Percentiles rank a stretch among this genome's conserved stretches.
Conservation (phyloP, 2,113 vertebrate species). For the Albula glossodonta region DNA sequence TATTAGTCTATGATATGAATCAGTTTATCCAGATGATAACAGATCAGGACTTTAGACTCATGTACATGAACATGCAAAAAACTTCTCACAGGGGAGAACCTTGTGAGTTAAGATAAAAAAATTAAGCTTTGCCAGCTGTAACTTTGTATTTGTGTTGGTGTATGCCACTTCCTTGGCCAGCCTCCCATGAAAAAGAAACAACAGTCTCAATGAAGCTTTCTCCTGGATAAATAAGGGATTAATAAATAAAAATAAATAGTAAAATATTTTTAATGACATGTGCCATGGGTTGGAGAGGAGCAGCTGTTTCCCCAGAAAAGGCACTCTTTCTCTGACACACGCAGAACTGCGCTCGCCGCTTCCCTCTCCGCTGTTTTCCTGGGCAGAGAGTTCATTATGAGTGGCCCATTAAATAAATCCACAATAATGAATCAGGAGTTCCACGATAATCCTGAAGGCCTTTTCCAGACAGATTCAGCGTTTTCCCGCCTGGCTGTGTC, state of each 20-base stretch:
- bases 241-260: constrained; percentile 43
- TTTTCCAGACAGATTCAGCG: constrained; percentile 28
- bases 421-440: constrained; percentile 69
- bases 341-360: constrained; percentile 60
- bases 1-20: too few relatives aligned
- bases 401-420: constrained; percentile 64
- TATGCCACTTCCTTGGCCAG: too few relatives aligned
- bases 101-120: too few relatives aligned
- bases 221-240: too few relatives aligned
- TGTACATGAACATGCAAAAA: too few relatives aligned
- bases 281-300: constrained; percentile 58
- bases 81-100: too few relatives aligned
- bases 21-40: too few relatives aligned
- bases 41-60: too few relatives aligned
- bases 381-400: constrained; percentile 48
- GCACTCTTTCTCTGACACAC: constrained; percentile 52
- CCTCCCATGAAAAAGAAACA: too few relatives aligned
- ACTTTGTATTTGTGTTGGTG: too few relatives aligned
- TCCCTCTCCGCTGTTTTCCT: constrained; percentile 38
- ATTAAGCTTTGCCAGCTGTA: too few relatives aligned
- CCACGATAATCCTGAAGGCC: constrained; percentile 57
- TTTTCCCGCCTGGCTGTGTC: constrained; percentile 44
- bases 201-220: too few relatives aligned
- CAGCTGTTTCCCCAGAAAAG: constrained; percentile 62
- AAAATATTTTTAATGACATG: constrained; percentile 71